phyloP scores from a whole-genome alignment of 2,888 invertebrate genomes.

The Asteroscopus sphinx region DNA sequence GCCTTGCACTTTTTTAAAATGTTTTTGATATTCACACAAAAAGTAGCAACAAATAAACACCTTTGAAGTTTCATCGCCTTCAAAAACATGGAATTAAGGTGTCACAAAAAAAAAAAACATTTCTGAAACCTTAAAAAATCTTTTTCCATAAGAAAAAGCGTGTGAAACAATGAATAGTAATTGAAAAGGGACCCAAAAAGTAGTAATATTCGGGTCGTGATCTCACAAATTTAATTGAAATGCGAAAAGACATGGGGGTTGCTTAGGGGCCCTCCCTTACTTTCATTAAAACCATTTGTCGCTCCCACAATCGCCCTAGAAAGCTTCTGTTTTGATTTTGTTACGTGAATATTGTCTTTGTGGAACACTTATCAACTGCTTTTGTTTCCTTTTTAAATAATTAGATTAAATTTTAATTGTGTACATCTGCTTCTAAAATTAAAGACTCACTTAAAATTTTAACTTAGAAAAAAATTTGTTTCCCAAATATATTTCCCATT shows the following conservation, averaged over 20 bases:
- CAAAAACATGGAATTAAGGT: not conserved
- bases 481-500: too few relatives aligned
- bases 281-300: conserved; percentile 71
- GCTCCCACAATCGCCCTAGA: conserved; percentile 50
- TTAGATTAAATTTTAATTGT: conserved; percentile 8
- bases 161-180: conserved; percentile 31
- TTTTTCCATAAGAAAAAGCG: conserved; percentile 7
- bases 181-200: conserved; percentile 28
- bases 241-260: conserved; percentile 61
- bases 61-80: not conserved
- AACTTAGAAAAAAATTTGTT: too few relatives aligned
- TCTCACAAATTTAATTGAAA: conserved; percentile 67
- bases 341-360: conserved; percentile 31
- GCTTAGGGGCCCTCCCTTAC: conserved; percentile 58
- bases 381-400: conserved; percentile 31
- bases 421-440: not conserved
- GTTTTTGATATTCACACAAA: not conserved
- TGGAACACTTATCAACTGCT: conserved; percentile 47
- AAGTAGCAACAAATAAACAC: not conserved
- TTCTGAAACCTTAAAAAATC: not conserved
- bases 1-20: too few relatives aligned
- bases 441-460: too few relatives aligned
- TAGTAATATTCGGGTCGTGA: conserved; percentile 51
- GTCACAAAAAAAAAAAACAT: not conserved
- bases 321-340: conserved; percentile 57